These are phyloP conservation scores for Kryptolebias marmoratus DNA, from an alignment of 2,113 vertebrate species.

Conservation along the genomic window DNA sequence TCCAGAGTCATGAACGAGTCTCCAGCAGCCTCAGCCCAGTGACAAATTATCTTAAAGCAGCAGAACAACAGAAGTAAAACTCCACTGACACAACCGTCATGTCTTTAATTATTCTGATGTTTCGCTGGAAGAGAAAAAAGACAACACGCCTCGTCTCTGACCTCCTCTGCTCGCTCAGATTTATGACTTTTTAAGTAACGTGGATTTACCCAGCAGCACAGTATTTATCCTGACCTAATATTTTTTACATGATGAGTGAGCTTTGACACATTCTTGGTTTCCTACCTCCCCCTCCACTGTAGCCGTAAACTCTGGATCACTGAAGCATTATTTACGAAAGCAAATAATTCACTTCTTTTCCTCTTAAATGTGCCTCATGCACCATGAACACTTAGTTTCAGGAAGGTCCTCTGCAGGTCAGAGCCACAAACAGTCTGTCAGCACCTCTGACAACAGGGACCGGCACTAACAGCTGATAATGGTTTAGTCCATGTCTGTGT, in stretches of 20 bases:
- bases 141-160: constrained; percentile 46
- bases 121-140: constrained; percentile 47
- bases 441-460: too few relatives aligned
- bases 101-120: constrained; percentile 60
- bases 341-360: constrained; percentile 14
- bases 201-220: constrained; percentile 67
- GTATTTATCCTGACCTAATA: constrained; percentile 72
- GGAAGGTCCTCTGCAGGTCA: background rate
- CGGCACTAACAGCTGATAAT: too few relatives aligned
- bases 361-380: background rate
- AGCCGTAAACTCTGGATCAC: constrained; percentile 54
- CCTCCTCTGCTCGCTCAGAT: constrained; percentile 47
- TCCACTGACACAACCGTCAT: constrained; percentile 37
- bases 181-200: constrained; percentile 72
- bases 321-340: constrained; percentile 12
- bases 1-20: too few relatives aligned
- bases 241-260: constrained; percentile 62
- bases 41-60: too few relatives aligned
- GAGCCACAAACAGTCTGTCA: too few relatives aligned
- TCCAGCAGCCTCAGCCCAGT: too few relatives aligned
- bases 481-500: too few relatives aligned
- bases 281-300: constrained; percentile 18
- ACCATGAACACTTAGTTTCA: background rate
- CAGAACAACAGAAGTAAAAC: too few relatives aligned
- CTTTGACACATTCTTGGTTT: constrained; percentile 74